These are phyloP conservation scores for Formica selysi DNA, from an alignment of 1,140 invertebrate species.

Conservation along the genomic window DNA sequence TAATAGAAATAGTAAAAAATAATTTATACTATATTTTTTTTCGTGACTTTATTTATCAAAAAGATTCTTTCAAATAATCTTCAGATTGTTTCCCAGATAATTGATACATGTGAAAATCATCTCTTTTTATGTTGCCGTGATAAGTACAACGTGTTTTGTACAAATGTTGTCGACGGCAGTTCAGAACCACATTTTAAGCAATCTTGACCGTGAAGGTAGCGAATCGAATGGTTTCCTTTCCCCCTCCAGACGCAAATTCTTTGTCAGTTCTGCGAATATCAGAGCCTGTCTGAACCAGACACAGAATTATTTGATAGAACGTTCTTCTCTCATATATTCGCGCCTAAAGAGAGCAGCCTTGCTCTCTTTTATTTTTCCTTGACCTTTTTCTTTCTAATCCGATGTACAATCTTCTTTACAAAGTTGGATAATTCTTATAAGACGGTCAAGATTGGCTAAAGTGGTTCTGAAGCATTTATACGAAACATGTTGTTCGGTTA, in stretches of 20 bases:
- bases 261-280: neutral
- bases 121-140: too few species aligned
- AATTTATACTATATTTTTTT: too few species aligned
- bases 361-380: too few species aligned
- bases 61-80: too few species aligned
- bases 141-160: neutral
- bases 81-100: neutral
- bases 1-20: too few species aligned
- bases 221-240: neutral
- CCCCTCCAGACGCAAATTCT: neutral
- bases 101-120: neutral
- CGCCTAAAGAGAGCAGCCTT: too few species aligned
- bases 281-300: too few species aligned
- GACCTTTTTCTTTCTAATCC: neutral
- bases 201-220: neutral
- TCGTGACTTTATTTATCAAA: too few species aligned
- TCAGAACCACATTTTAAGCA: neutral
- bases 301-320: neutral
- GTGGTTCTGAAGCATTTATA: too few species aligned
- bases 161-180: neutral
- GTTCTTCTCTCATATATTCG: neutral
- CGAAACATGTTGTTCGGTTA: too few species aligned
- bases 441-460: too few species aligned
- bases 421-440: neutral
- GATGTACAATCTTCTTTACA: neutral